Conservation (phyloP, 2,797 vertebrate species). For the Sus cebifrons region DNA sequence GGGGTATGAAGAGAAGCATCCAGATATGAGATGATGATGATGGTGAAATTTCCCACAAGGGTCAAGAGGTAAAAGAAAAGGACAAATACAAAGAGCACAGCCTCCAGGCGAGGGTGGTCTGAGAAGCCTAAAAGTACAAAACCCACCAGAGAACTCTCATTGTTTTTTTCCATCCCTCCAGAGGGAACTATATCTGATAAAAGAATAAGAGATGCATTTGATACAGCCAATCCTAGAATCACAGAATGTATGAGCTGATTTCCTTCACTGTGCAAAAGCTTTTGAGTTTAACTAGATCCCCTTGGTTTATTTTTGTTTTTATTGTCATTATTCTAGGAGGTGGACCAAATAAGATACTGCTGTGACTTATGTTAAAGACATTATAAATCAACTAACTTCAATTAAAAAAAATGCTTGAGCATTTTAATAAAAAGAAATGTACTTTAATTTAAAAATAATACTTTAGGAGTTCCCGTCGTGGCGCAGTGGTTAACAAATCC, state of each 20-base stretch:
- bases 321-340: too few species aligned
- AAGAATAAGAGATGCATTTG: not conserved
- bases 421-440: too few species aligned
- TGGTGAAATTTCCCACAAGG: constrained; percentile 12
- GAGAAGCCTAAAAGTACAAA: constrained; percentile 71
- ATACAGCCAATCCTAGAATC: not conserved
- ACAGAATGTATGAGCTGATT: not conserved
- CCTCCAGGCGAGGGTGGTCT: constrained; percentile 48
- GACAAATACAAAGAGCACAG: constrained; percentile 25
- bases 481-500: too few species aligned
- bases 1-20: constrained; percentile 32
- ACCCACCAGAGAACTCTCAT: not conserved
- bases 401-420: too few species aligned
- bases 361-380: too few species aligned
- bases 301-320: too few species aligned
- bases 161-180: not conserved
- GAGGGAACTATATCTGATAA: not conserved
- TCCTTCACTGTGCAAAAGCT: too few species aligned
- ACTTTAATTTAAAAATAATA: too few species aligned
- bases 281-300: too few species aligned
- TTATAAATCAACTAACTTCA: too few species aligned
- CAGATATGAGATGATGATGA: not conserved
- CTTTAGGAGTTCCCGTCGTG: too few species aligned
- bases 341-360: too few species aligned
- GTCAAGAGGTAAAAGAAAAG: constrained; percentile 64